Evolutionary conservation across 2,113 vertebrate genomes (phyloP).

Genomic region (Charadrius vociferus): DNA sequence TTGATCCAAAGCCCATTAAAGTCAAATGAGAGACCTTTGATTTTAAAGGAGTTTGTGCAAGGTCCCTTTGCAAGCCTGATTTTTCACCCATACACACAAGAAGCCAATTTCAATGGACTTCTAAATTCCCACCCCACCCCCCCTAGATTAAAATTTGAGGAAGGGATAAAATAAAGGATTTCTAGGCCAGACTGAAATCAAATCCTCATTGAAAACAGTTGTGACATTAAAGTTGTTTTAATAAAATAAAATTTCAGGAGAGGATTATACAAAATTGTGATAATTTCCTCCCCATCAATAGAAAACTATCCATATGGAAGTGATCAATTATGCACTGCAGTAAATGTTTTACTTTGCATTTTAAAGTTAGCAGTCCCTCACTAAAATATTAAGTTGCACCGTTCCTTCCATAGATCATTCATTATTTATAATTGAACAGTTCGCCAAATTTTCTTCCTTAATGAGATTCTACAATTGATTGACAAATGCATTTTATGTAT

Average conservation of each 20-base stretch:
- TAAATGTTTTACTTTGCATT: slow-evolving; percentile 10
- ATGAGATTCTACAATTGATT: neutral
- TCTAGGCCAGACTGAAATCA: slow-evolving; percentile 51
- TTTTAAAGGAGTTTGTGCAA: neutral
- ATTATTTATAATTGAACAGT: neutral
- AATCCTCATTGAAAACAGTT: slow-evolving; percentile 10
- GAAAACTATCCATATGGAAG: slow-evolving; percentile 50
- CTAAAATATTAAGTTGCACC: neutral
- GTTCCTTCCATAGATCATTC: neutral
- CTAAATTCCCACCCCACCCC: neutral
- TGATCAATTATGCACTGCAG: slow-evolving; percentile 36
- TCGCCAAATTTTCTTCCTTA: neutral
- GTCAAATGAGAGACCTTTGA: neutral
- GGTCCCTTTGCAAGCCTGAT: neutral
- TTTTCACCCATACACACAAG: neutral
- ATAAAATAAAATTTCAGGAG: slow-evolving; percentile 9
- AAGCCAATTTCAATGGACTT: slow-evolving; percentile 25
- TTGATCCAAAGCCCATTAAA: slow-evolving; percentile 6
- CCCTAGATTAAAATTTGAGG: too few species aligned
- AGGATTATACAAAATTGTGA: slow-evolving; percentile 11
- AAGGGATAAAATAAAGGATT: slow-evolving; percentile 44
- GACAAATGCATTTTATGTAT: neutral
- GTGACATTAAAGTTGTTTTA: neutral
- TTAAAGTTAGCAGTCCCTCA: slow-evolving; percentile 2
- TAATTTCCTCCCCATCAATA: slow-evolving; percentile 58